Percentiles rank a stretch among this genome's conserved stretches.
These are phyloP conservation scores for Apodemia zela DNA, from an alignment of 2,888 invertebrate genomes.

Conservation along the genomic window DNA sequence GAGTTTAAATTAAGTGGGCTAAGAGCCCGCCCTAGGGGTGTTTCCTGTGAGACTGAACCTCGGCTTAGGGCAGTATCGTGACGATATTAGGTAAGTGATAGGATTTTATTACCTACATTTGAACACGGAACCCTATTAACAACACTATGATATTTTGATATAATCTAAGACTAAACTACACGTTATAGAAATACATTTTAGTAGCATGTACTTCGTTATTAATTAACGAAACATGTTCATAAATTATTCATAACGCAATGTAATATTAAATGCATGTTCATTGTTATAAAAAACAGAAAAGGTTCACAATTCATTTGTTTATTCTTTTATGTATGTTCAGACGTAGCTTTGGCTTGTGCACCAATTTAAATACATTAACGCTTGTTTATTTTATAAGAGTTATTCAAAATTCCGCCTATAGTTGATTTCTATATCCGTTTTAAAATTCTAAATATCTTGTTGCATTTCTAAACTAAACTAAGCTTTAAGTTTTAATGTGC, in stretches of 20 bases:
- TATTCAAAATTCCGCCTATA: constrained; percentile 4
- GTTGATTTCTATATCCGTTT: not conserved
- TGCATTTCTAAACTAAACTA: not conserved
- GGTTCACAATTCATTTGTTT: constrained; percentile 16
- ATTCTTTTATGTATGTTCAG: constrained; percentile 3
- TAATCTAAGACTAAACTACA: not conserved
- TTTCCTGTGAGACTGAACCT: no score
- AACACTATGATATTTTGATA: not conserved
- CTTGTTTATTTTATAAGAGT: not conserved
- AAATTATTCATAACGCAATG: constrained; percentile 13
- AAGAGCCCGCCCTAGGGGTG: no score
- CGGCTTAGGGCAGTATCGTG: no score
- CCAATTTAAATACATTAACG: constrained; percentile 6
- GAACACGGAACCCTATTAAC: not conserved
- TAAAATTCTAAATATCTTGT: not conserved
- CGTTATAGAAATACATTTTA: not conserved
- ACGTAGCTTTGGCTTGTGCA: constrained; percentile 5
- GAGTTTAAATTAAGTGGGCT: no score
- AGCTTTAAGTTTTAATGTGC: no score
- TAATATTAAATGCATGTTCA: constrained; percentile 11
- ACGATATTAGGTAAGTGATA: no score
- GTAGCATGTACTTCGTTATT: constrained; percentile 14
- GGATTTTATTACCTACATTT: not conserved
- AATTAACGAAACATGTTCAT: constrained; percentile 14
- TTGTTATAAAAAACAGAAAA: constrained; percentile 15